phyloP scores from a whole-genome alignment of 2,113 vertebrate species.

The Nibea coibor region DNA sequence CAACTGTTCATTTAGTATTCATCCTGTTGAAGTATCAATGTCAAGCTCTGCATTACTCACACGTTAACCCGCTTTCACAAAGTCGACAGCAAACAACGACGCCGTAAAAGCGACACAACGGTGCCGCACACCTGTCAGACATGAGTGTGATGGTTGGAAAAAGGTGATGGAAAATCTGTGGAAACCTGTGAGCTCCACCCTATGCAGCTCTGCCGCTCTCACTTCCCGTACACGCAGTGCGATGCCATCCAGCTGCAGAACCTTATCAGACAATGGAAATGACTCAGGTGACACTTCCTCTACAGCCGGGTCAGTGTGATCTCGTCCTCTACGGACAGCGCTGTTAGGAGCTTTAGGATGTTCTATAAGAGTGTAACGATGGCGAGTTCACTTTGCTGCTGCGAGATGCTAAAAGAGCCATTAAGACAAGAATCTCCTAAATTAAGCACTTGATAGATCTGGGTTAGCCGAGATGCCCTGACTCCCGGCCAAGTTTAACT shows the following conservation, averaged over 20 bases:
- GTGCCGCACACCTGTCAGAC: background rate
- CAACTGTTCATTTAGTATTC: constrained; percentile 18
- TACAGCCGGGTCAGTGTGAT: constrained; percentile 24
- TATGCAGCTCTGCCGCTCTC: background rate
- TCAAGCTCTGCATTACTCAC: constrained; percentile 29
- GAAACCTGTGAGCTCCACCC: background rate
- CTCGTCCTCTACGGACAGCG: background rate
- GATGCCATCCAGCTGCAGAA: constrained; percentile 20
- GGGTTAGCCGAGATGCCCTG: background rate
- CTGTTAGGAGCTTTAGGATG: background rate
- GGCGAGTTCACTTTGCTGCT: background rate
- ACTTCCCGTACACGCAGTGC: background rate
- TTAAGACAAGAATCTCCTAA: background rate
- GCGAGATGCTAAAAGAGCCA: background rate
- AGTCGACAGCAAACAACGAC: constrained; percentile 21
- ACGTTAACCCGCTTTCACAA: constrained; percentile 19
- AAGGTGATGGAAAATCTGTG: constrained; percentile 8
- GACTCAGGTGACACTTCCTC: constrained; percentile 37
- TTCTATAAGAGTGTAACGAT: background rate
- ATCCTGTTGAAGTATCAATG: constrained; percentile 22
- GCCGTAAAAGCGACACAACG: constrained; percentile 15
- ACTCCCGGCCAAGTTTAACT: background rate
- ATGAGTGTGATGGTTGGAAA: background rate
- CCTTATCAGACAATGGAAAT: constrained; percentile 47
- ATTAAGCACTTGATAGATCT: background rate